A percentile compares a stretch with the other conserved stretches of the same genome.
Evolutionary conservation across 2,113 vertebrate species (phyloP).

Genomic region (Hippoglossus stenolepis): DNA sequence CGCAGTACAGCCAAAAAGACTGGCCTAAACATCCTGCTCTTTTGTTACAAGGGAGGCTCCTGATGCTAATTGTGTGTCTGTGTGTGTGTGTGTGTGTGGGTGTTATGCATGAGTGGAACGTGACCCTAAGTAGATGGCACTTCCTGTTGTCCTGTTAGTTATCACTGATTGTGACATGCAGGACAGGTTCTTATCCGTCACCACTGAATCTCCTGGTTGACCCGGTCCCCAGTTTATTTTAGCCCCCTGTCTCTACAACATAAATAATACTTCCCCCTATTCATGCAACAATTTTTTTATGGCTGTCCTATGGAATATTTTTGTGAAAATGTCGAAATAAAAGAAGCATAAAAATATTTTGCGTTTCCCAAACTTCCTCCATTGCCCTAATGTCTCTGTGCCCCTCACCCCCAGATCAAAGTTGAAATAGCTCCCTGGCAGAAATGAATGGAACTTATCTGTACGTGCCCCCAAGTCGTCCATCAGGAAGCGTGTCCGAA

Average conservation of each 20-base stretch:
- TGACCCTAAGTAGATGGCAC: constrained; percentile 47
- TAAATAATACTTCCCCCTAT: not conserved
- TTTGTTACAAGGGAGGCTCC: constrained; percentile 34
- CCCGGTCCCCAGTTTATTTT: constrained; percentile 14
- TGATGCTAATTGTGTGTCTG: constrained; percentile 27
- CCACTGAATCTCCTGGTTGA: constrained; percentile 43
- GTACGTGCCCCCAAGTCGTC: constrained; percentile 32
- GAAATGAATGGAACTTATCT: constrained; percentile 58
- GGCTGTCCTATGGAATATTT: not conserved
- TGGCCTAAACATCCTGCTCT: constrained; percentile 62
- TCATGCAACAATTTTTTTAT: no score
- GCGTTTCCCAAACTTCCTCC: not conserved
- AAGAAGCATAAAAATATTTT: not conserved
- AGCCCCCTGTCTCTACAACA: not conserved
- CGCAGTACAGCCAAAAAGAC: constrained; percentile 35
- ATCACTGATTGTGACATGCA: constrained; percentile 56
- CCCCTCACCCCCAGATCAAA: constrained; percentile 48
- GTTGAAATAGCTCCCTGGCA: constrained; percentile 44
- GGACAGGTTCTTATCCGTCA: constrained; percentile 61
- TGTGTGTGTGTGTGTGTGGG: constrained; percentile 4
- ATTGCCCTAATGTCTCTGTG: not conserved
- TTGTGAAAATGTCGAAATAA: not conserved
- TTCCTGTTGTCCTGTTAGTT: constrained; percentile 66
- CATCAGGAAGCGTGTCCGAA: constrained; percentile 53
- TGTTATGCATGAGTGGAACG: constrained; percentile 34